A percentile compares a stretch with the other conserved stretches of the same genome.
Evolutionary conservation across 1,140 invertebrate genomes (phyloP).

Genomic region (Eulimnadia texana): DNA sequence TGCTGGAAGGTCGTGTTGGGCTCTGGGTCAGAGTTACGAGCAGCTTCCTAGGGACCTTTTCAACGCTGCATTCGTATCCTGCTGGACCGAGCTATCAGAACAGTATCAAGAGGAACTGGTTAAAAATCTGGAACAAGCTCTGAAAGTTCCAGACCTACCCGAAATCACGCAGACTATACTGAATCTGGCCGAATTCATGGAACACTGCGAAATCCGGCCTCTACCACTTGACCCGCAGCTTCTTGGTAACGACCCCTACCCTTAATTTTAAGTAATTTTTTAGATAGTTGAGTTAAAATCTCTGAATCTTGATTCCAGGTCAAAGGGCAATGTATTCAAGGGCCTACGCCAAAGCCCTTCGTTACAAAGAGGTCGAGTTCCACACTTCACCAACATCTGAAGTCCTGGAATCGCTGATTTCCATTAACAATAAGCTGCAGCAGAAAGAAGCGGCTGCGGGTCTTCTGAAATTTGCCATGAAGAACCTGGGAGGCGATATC

Average conservation of each 20-base stretch:
- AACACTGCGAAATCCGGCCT: conserved; percentile 89
- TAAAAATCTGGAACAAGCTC: conserved; percentile 68
- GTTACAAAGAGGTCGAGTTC: conserved; percentile 98
- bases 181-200: conserved; percentile 98
- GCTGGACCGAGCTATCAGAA: conserved; percentile 88
- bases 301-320: conserved; percentile 29
- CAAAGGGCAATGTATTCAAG: conserved; percentile 63
- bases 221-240: conserved; percentile 76
- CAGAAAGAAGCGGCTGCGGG: conserved; percentile 91
- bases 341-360: conserved; percentile 89
- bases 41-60: conserved; percentile 89
- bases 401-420: conserved; percentile 84
- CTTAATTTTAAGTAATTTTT: background rate
- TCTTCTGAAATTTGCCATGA: conserved; percentile 76
- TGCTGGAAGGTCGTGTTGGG: conserved; percentile 56
- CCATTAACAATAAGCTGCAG: conserved; percentile 97
- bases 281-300: background rate
- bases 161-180: conserved; percentile 96
- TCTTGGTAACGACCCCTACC: conserved; percentile 27
- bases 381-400: conserved; percentile 49
- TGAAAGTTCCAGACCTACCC: conserved; percentile 82
- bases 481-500: conserved; percentile 46
- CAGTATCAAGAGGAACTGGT: conserved; percentile 73
- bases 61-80: conserved; percentile 96
- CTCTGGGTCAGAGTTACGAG: conserved; percentile 84